Base-by-base conservation (phyloP, 2,797 vertebrate genomes). In the Synanceia verrucosa region DNA sequence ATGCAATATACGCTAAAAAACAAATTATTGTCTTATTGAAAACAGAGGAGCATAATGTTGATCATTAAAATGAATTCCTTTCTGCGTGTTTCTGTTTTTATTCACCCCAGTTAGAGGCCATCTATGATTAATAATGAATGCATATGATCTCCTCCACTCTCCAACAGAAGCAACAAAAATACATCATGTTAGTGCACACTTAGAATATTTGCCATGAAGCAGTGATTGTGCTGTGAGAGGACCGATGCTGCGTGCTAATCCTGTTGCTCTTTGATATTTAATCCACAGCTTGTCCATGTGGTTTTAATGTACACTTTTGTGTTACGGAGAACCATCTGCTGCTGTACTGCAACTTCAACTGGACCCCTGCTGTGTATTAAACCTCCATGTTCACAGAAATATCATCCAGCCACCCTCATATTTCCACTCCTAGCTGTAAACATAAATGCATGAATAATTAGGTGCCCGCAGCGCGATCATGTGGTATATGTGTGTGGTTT, bases 221-320 rank as follows among this genome's bases (percentile, higher is more conserved):
- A 29, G 34, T 62, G 58, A 64, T 26, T 64, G 58, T 44, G 2
- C 36, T 41, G 26, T 1, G 2, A 74, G 52, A 73, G 53, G 58
- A 70, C 52, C 2, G 9, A 43, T 56, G 37, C 47, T 55, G 44
- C 19, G 39, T 1, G 1, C 39, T 87, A 84, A 90, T 89, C 78
- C 71, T 36, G 14, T 9, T 0, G 5, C 66, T 65, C 60, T 87
- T 81, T 83, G 73, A 83, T 78, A 79, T 88, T 78, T 83, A 87
- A 86, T 86, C 78, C 85, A 63, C 2, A 9, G 50, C 68, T 65
- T 58, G 46, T 61, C 52, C 46, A 16, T 50, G n/a, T 39, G 19
- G 34, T 46, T 69, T n/a, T 19, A 36, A 75, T 43, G 52, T 21
- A 34, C 53, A 71, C 41, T 33, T 63, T 37, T 53, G 21, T 64